phyloP scores from a whole-genome alignment of 2,797 vertebrate species.

The Aldrovandia affinis region DNA sequence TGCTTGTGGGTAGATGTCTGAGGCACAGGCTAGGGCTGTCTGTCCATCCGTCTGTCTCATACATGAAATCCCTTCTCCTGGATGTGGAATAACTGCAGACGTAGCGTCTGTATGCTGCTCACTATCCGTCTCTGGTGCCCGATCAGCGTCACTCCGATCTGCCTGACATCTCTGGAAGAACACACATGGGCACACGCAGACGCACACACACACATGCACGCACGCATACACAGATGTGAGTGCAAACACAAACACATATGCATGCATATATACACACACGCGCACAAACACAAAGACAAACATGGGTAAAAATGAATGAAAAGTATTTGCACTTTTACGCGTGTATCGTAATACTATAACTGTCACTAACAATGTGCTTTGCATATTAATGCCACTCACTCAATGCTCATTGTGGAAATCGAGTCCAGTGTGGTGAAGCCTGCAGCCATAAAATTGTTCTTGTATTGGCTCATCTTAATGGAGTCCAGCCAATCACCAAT shows the following conservation, averaged over 20 bases:
- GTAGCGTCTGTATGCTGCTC: constrained; percentile 98
- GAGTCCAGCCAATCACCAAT: constrained; percentile 86
- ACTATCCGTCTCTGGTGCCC: constrained; percentile 97
- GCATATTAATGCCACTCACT: constrained; percentile 67
- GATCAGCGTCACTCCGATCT: constrained; percentile 73
- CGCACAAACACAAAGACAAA: constrained; percentile 6
- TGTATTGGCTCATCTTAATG: constrained; percentile 89
- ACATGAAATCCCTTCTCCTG: constrained; percentile 85
- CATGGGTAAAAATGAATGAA: background rate
- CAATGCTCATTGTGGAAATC: constrained; percentile 79
- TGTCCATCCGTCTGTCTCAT: constrained; percentile 67
- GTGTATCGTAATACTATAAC: constrained; percentile 25
- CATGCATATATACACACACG: background rate
- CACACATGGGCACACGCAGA: constrained; percentile 29
- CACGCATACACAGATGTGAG: background rate
- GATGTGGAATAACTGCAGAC: constrained; percentile 93
- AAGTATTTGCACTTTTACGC: background rate
- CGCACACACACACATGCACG: constrained; percentile 15
- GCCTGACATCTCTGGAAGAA: constrained; percentile 71
- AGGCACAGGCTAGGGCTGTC: constrained; percentile 83
- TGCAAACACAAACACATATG: constrained; percentile 12
- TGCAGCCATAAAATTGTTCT: constrained; percentile 82
- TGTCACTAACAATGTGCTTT: background rate
- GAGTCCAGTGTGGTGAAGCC: constrained; percentile 84
- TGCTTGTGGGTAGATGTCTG: constrained; percentile 69